Conservation (phyloP, 30 jellyfish, hydroid and myxozoan species). For the Aurelia coerulea region DNA sequence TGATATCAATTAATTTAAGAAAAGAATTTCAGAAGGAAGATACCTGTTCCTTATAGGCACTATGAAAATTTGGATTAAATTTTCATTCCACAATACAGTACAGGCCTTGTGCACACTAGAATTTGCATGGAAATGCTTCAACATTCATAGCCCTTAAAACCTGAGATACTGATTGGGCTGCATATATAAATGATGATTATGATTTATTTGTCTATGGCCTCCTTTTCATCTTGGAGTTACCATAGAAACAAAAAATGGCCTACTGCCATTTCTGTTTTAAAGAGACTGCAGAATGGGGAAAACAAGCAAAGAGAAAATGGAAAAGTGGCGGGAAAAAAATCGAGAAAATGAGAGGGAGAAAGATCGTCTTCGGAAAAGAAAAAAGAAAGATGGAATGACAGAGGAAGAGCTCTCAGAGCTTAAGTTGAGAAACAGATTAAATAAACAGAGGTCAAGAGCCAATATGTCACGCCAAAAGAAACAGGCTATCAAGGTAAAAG, state of each 20-base stretch:
- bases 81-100: no score
- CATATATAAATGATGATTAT: no score
- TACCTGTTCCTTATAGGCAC: no score
- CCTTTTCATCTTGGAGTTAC: constrained; percentile 11
- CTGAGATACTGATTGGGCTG: no score
- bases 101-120: no score
- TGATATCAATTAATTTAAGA: no score
- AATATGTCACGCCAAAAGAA: constrained; percentile 43
- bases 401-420: constrained; percentile 50
- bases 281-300: constrained; percentile 29
- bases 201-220: no score
- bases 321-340: constrained; percentile 24
- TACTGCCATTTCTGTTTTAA: background rate
- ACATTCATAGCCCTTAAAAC: no score
- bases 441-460: constrained; percentile 31
- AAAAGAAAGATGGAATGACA: constrained; percentile 36
- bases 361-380: constrained; percentile 30
- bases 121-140: no score
- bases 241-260: constrained; percentile 1
- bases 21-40: no score
- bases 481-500: constrained; percentile 55
- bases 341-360: constrained; percentile 2
- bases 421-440: constrained; percentile 19
- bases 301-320: constrained; percentile 42
- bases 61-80: no score